A percentile compares a stretch with the other conserved stretches of the same genome.
Evolutionary conservation across 23 tunicate genomes (phyloP).

Genomic region (Aplidium turbinatum): DNA sequence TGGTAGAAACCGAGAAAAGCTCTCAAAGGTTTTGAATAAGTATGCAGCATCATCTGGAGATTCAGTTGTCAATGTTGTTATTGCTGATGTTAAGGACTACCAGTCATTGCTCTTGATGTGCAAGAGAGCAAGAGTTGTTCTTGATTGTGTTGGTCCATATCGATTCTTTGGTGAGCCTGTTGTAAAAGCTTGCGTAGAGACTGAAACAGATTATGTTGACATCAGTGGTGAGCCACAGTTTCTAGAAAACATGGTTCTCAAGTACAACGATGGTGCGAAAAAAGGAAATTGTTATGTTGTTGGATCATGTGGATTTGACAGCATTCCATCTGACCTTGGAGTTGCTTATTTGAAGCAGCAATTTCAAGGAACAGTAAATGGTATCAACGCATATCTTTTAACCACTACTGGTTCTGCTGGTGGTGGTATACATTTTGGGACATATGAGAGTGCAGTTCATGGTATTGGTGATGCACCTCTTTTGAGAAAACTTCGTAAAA

Average conservation of each 20-base stretch:
- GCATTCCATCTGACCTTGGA: slow-evolving; percentile 93
- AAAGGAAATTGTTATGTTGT: slow-evolving; percentile 57
- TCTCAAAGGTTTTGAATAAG: slow-evolving; percentile 29
- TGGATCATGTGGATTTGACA: slow-evolving; percentile 95
- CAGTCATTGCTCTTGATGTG: slow-evolving; percentile 70
- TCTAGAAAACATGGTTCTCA: slow-evolving; percentile 72
- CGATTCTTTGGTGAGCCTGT: slow-evolving; percentile 91
- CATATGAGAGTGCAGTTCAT: slow-evolving; percentile 89
- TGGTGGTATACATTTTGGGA: slow-evolving; percentile 52
- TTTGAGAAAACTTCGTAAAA: slow-evolving; percentile 49
- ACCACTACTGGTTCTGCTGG: slow-evolving; percentile 57
- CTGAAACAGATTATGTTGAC: slow-evolving; percentile 75
- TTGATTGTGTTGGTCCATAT: slow-evolving; percentile 96
- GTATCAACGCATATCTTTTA: slow-evolving; percentile 55
- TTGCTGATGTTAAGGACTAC: slow-evolving; percentile 65
- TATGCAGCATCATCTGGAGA: background rate
- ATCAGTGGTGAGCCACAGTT: slow-evolving; percentile 95
- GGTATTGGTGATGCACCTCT: slow-evolving; percentile 50
- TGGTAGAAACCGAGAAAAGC: slow-evolving; percentile 65
- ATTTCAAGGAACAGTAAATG: slow-evolving; percentile 58
- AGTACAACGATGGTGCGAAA: slow-evolving; percentile 80
- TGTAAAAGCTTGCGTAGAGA: slow-evolving; percentile 83
- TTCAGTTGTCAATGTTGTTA: slow-evolving; percentile 24
- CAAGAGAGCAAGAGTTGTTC: slow-evolving; percentile 55
- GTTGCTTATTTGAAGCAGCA: slow-evolving; percentile 48